These are phyloP conservation scores for Calameuta filiformis DNA, from an alignment of 2,888 invertebrate genomes.

Conservation along the genomic window DNA sequence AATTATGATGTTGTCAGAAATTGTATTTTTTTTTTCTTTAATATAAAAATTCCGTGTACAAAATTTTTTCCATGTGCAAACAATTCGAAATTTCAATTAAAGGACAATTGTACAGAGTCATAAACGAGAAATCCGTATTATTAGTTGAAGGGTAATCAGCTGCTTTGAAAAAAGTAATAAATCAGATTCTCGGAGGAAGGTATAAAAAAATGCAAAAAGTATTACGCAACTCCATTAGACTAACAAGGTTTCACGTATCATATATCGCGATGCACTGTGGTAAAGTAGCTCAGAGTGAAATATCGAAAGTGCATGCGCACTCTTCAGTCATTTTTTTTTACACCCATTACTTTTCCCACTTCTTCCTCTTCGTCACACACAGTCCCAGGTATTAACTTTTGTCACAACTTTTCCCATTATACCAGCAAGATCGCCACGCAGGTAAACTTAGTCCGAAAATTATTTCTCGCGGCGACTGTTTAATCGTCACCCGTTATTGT, in stretches of 20 bases:
- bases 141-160: neutral
- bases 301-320: neutral
- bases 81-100: neutral
- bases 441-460: neutral
- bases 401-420: neutral
- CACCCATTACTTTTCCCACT: neutral
- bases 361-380: neutral
- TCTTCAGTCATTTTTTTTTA: neutral
- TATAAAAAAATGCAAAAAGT: neutral
- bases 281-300: neutral
- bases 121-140: neutral
- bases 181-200: no score
- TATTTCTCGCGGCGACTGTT: conserved; percentile 36
- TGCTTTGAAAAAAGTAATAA: neutral
- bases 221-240: neutral
- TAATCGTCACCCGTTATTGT: conserved; percentile 53
- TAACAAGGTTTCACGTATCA: neutral
- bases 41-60: neutral
- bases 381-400: neutral
- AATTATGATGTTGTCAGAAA: neutral
- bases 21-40: neutral
- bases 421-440: neutral
- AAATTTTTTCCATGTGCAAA: no score
- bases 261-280: neutral
- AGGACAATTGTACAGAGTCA: neutral